These are phyloP conservation scores for Calycopis cecrops DNA, from an alignment of 1,140 invertebrate genomes.

Conservation along the genomic window DNA sequence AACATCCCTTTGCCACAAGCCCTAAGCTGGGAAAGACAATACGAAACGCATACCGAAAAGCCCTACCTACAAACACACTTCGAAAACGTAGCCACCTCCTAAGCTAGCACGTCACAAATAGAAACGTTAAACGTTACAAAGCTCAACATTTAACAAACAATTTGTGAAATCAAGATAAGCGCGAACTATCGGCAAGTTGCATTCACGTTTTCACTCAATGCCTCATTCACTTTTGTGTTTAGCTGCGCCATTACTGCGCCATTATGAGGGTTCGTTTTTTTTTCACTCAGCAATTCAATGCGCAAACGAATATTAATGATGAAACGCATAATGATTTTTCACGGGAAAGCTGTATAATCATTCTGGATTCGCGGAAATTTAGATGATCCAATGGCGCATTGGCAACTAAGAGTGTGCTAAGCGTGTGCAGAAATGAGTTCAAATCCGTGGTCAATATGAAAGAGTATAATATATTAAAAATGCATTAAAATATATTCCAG, in stretches of 20 bases:
- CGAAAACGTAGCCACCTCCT: too few species aligned
- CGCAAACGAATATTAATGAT: not conserved
- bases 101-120: not conserved
- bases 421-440: too few species aligned
- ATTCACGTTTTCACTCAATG: not conserved
- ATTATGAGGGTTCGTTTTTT: too few species aligned
- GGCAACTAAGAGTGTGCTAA: too few species aligned
- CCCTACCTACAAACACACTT: too few species aligned
- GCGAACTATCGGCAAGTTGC: not conserved
- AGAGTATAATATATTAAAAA: too few species aligned
- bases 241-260: not conserved
- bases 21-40: too few species aligned
- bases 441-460: too few species aligned
- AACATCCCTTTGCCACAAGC: too few species aligned
- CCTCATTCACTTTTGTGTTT: not conserved
- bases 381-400: too few species aligned
- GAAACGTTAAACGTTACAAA: conserved; percentile 1
- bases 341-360: not conserved
- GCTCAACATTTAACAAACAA: conserved; percentile 4
- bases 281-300: not conserved
- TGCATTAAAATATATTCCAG: too few species aligned
- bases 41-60: too few species aligned
- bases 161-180: conserved; percentile 9
- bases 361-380: not conserved
- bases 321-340: not conserved